phyloP scores from a whole-genome alignment of 1,140 invertebrate genomes.

The Nasonia longicornis region DNA sequence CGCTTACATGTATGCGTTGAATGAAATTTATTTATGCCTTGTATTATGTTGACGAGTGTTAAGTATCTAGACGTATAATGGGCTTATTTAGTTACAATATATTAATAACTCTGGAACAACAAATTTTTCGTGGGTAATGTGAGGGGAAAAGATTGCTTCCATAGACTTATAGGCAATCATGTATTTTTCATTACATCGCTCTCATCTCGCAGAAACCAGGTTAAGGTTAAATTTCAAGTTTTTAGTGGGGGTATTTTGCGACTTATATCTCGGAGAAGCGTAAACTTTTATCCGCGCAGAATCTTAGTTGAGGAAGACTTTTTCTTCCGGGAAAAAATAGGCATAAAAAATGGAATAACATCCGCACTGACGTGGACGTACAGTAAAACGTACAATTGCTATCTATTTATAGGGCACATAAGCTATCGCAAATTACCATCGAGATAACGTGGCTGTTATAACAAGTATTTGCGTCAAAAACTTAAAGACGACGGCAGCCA shows the following conservation, averaged over 20 bases:
- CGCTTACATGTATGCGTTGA: too few relatives aligned
- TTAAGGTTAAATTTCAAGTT: constrained; percentile 1
- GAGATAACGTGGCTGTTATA: too few relatives aligned
- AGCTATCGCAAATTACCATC: not conserved
- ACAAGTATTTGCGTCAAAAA: not conserved
- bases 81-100: too few relatives aligned
- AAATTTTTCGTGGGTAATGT: too few relatives aligned
- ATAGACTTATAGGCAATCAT: not conserved
- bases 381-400: not conserved
- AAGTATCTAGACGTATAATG: too few relatives aligned
- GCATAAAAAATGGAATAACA: not conserved
- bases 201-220: not conserved
- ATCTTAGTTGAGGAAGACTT: not conserved
- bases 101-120: too few relatives aligned
- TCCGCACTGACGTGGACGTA: too few relatives aligned
- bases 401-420: not conserved
- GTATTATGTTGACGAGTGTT: too few relatives aligned
- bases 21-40: too few relatives aligned
- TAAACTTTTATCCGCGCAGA: not conserved
- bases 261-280: not conserved
- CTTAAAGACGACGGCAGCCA: too few relatives aligned
- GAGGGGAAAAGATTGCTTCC: too few relatives aligned
- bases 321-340: not conserved
- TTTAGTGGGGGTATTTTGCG: not conserved
- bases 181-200: not conserved